Conservation (phyloP, 2,113 vertebrate species). For the Scortum barcoo region DNA sequence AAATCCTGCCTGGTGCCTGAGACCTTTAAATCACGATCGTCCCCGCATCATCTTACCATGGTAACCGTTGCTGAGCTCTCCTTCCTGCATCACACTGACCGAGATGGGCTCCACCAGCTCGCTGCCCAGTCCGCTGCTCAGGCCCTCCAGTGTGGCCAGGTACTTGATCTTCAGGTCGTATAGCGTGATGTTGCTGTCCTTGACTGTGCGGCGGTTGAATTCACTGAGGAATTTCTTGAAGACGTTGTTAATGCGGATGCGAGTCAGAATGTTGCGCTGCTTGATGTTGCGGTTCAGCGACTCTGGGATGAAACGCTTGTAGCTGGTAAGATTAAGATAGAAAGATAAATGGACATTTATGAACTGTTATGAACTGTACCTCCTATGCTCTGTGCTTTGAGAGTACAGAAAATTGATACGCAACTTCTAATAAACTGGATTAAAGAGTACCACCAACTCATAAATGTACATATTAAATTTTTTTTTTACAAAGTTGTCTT, state of each 20-base stretch:
- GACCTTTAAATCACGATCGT: background rate
- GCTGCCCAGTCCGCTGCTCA: slow-evolving; percentile 90
- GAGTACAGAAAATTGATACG: background rate
- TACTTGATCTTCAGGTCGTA: slow-evolving; percentile 98
- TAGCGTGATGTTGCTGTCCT: slow-evolving; percentile 89
- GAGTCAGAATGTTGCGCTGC: slow-evolving; percentile 94
- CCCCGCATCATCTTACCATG: slow-evolving; percentile 39
- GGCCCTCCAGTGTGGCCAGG: slow-evolving; percentile 93
- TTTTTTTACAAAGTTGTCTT: too few relatives aligned
- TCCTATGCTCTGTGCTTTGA: background rate
- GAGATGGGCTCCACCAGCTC: slow-evolving; percentile 87
- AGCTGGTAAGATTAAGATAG: slow-evolving; percentile 81
- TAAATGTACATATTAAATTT: background rate
- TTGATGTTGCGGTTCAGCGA: slow-evolving; percentile 91
- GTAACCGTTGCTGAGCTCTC: slow-evolving; percentile 82
- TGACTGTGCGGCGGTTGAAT: slow-evolving; percentile 94
- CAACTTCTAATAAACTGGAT: background rate
- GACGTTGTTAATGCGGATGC: slow-evolving; percentile 95
- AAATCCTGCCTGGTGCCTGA: background rate
- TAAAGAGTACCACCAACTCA: background rate
- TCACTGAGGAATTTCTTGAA: slow-evolving; percentile 98
- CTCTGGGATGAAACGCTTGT: slow-evolving; percentile 95
- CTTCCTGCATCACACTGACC: slow-evolving; percentile 88
- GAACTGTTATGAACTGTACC: background rate
- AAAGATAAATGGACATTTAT: background rate